phyloP scores from a whole-genome alignment of 2,888 invertebrate species.

The Ceramica pisi region DNA sequence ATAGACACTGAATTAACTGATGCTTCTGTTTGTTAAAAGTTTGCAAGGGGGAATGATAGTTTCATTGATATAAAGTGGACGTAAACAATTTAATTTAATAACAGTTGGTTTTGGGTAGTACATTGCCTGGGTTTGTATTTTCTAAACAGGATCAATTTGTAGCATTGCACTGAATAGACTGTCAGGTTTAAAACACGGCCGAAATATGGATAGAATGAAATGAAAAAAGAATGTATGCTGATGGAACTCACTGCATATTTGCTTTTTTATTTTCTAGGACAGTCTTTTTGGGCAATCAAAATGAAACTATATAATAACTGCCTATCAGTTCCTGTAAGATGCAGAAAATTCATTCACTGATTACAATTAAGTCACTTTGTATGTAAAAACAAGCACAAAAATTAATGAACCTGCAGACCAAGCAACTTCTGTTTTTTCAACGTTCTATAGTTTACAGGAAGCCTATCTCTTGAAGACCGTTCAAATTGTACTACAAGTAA shows the following conservation, averaged over 20 bases:
- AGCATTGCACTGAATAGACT: background rate
- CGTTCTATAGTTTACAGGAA: conserved; percentile 19
- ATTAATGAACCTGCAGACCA: background rate
- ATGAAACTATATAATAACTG: too few species aligned
- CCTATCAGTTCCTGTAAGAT: background rate
- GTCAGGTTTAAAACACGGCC: too few species aligned
- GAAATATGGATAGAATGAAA: too few species aligned
- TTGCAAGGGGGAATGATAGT: conserved; percentile 1
- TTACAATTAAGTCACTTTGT: background rate
- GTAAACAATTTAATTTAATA: background rate
- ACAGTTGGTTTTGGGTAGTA: too few species aligned
- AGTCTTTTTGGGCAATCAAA: too few species aligned
- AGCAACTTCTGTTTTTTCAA: background rate
- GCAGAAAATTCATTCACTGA: too few species aligned
- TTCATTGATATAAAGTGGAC: background rate
- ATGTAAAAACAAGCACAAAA: background rate
- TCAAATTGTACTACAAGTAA: conserved; percentile 74
- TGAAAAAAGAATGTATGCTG: too few species aligned
- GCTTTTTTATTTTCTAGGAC: too few species aligned
- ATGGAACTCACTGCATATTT: too few species aligned
- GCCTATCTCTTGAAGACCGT: conserved; percentile 69
- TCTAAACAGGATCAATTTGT: too few species aligned
- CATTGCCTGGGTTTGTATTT: too few species aligned
- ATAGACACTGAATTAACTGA: conserved; percentile 24
- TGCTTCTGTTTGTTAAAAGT: conserved; percentile 13